Conservation (phyloP, 2,113 vertebrate genomes). For the Calcarius ornatus region DNA sequence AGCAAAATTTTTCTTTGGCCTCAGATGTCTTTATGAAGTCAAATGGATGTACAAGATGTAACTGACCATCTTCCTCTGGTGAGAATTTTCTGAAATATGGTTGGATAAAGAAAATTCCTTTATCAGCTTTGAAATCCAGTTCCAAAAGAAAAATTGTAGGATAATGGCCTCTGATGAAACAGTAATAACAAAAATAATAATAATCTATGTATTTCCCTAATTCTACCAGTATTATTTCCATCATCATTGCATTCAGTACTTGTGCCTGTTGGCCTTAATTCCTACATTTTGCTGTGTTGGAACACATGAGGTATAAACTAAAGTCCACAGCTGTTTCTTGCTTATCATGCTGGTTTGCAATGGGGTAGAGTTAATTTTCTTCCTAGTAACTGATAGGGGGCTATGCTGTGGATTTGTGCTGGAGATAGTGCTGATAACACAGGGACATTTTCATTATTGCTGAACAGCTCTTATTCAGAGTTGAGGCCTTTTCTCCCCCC, state of each 20-base stretch:
- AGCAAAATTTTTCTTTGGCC: background rate
- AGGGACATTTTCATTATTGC: background rate
- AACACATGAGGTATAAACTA: background rate
- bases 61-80: background rate
- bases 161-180: background rate
- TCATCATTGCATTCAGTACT: background rate
- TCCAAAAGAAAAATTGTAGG: background rate
- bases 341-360: background rate
- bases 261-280: background rate
- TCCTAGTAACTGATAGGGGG: background rate
- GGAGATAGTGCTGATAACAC: background rate
- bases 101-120: background rate
- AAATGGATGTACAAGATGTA: background rate
- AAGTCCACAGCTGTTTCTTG: background rate
- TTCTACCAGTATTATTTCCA: background rate
- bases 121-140: background rate
- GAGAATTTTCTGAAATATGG: constrained; percentile 1
- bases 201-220: background rate
- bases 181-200: background rate
- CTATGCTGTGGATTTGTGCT: background rate
- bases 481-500: background rate
- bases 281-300: background rate
- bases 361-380: background rate
- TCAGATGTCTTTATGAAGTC: background rate
- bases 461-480: fast-evolving